A percentile compares a stretch with the other conserved stretches of the same genome.
phyloP scores from a whole-genome alignment of 2,113 vertebrate genomes.

The Nesoenas mayeri region DNA sequence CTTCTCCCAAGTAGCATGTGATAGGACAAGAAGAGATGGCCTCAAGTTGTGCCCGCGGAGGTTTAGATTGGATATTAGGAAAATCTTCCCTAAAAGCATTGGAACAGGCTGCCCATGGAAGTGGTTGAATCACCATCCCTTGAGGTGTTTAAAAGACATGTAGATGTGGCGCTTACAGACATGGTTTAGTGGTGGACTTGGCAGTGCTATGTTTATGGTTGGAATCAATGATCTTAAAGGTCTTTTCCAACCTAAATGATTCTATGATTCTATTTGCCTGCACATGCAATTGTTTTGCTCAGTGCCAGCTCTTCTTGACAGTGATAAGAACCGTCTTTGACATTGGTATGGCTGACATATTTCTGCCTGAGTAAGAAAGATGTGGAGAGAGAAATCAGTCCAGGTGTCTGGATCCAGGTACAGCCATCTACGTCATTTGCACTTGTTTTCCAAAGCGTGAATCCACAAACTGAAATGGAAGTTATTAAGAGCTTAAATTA shows the following conservation, averaged over 20 bases:
- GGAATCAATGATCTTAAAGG: not conserved
- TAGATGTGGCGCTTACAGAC: not conserved
- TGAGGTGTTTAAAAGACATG: not conserved
- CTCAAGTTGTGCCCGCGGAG: not conserved
- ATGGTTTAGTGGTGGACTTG: not conserved
- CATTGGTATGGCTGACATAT: not conserved
- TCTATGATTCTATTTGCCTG: not conserved
- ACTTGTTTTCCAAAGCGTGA: not conserved
- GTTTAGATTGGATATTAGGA: not conserved
- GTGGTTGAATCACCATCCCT: not conserved
- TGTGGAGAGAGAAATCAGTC: not conserved
- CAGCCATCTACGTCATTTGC: not conserved
- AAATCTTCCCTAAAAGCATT: not conserved
- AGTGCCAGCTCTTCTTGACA: not conserved
- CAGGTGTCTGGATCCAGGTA: not conserved
- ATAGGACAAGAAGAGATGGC: not conserved
- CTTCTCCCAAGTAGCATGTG: not conserved
- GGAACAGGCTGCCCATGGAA: not conserved
- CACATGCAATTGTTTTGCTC: not conserved
- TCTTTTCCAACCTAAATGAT: not conserved
- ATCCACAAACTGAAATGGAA: not conserved
- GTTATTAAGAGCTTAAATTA: not conserved
- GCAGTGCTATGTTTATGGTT: not conserved
- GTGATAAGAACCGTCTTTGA: not conserved
- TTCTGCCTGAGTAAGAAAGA: not conserved